Base-by-base conservation (phyloP, 1,140 invertebrate genomes). In the Plectus sambesii region DNA sequence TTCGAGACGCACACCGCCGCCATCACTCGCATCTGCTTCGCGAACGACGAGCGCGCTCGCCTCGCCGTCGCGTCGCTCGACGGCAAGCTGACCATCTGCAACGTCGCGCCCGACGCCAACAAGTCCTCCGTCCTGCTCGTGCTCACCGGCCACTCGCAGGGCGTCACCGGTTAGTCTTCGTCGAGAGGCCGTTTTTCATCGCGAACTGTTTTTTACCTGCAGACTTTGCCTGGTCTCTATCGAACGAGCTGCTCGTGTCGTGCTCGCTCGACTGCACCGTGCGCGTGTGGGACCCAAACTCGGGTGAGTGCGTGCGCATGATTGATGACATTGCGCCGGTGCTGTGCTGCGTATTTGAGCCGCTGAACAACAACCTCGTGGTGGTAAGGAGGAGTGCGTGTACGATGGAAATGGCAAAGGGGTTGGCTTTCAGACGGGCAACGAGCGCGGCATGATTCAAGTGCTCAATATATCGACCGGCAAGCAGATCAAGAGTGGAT, bases 1-100 rank as follows among this genome's bases (percentile, higher is more conserved):
- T 86, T 85, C 75, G 84, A 87, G 49, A 70, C 72, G 53, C 72
- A 73, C 49, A 61, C n/a, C n/a, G n/a, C n/a, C n/a, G n/a, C n/a
- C n/a, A n/a, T n/a, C n/a, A 69, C 63, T 24, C 64, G 68, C 53
- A 70, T 73, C 1, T 69, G 70, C 56, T 73, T 73, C 71, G 72
- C 70, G 6, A 63, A 72, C 62, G 70, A 73, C 63, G 71, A 73
- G 47, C 69, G 66, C 38, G 69, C 70, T 5, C 53, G 71, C 26
- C 58, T 73, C 4, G 72, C 72, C 5, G 70, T 68, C 49, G 69
- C 65, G 19, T 72, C 70, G 5, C 47, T 68, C 30, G 72, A 73
- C 58, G 69, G 70, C 12, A 62, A 63, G 2, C 41, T 73, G 27
- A 70, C 70, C 20, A 68, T 73, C 15, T 72, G 65, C 52, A 70